Percentiles rank a stretch among this genome's conserved stretches.
These are phyloP conservation scores for Toxotes lorentzi DNA, from an alignment of 2,797 vertebrate species.

Conservation along the genomic window DNA sequence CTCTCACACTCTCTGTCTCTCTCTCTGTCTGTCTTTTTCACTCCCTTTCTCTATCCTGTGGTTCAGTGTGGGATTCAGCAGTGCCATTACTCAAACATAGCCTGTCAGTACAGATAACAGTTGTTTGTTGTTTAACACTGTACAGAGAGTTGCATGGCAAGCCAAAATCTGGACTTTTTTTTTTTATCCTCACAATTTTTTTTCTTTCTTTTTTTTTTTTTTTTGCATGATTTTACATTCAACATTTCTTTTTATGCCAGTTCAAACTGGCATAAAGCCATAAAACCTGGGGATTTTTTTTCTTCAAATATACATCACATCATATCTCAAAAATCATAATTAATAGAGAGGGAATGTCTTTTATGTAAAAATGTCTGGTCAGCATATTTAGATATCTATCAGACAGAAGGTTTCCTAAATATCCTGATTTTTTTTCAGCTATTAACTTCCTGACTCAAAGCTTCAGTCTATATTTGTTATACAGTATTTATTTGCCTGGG, in stretches of 20 bases:
- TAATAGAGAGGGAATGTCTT: conserved; percentile 37
- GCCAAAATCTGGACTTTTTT: conserved; percentile 58
- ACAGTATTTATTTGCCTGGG: conserved; percentile 51
- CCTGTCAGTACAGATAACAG: conserved; percentile 71
- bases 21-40: not conserved
- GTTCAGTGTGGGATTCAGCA: conserved; percentile 67
- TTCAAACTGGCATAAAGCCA: conserved; percentile 34
- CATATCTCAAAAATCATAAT: conserved; percentile 58
- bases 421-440: conserved; percentile 18
- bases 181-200: conserved; percentile 33
- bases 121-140: conserved; percentile 75
- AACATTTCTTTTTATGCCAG: too few relatives aligned
- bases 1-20: not conserved
- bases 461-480: conserved; percentile 47
- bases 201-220: conserved; percentile 19
- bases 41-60: conserved; percentile 40
- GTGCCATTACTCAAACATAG: conserved; percentile 77
- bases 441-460: conserved; percentile 40
- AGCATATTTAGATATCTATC: conserved; percentile 58
- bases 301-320: conserved; percentile 20
- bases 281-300: conserved; percentile 6
- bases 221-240: conserved; percentile 54
- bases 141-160: conserved; percentile 58
- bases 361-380: conserved; percentile 40
- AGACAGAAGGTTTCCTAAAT: conserved; percentile 28